Evolutionary conservation across 53 echinoderm and acorn worm species (phyloP).

Genomic region (Holothuria scabra): DNA sequence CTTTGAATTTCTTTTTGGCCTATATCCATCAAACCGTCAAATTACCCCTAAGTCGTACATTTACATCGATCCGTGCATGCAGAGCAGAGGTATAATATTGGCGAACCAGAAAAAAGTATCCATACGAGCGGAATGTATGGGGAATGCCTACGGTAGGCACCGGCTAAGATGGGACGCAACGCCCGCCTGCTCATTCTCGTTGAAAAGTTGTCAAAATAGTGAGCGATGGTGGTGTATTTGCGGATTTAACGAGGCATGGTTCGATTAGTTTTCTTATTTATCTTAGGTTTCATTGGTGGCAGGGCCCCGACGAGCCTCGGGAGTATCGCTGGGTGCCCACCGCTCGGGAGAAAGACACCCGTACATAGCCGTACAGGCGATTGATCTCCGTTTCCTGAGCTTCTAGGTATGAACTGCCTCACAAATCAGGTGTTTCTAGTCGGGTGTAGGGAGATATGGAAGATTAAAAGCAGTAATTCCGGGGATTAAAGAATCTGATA

Average conservation of each 20-base stretch:
- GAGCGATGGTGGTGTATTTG: constrained; percentile 35
- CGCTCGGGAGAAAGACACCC: no score
- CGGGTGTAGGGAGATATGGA: not conserved
- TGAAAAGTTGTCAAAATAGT: constrained; percentile 28
- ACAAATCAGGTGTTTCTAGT: constrained; percentile 29
- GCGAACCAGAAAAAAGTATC: not conserved
- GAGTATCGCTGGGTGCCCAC: no score
- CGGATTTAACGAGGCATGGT: constrained; percentile 18
- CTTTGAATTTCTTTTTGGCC: not conserved
- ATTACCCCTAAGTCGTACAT: constrained; percentile 15
- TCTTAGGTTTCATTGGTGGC: not conserved
- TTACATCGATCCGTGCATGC: not conserved
- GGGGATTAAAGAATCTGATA: not conserved
- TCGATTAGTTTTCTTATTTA: constrained; percentile 13
- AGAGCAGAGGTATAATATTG: not conserved
- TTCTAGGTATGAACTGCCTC: not conserved
- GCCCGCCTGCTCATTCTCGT: constrained; percentile 14
- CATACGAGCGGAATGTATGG: not conserved
- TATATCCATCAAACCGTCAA: not conserved
- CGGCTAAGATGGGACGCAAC: constrained; percentile 21
- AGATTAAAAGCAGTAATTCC: not conserved
- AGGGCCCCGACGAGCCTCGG: no score
- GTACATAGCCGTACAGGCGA: no score
- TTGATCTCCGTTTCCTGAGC: not conserved
- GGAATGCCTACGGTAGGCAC: constrained; percentile 41